Evolutionary conservation across 2,797 vertebrate species (phyloP), one percentile per base, ranked within the genome.

Genomic region (Pelodytes ibericus): DNA sequence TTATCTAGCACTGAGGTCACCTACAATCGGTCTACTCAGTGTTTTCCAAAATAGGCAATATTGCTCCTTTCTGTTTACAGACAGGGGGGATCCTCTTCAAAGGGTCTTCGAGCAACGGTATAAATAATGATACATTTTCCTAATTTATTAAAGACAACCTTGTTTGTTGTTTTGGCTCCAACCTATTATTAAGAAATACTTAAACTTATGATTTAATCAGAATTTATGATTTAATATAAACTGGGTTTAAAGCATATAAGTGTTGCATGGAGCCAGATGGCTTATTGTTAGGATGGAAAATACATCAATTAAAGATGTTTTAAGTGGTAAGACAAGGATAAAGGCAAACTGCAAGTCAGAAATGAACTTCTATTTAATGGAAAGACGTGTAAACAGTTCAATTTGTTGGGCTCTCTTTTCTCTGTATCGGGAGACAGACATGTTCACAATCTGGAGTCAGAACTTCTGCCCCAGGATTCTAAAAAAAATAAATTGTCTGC

Each of bases 181-280:
- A 67, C 68, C 63, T 74, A 66, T 74, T 66, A 39, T 11, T 20
- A 60, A 29, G 36, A 47, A 33, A 60, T 49, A 22, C 39, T 25
- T 16, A 15, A 47, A 44, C 47, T 26, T 16, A n/a, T 27, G 29
- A 51, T 66, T 27, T 59, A 66, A 75, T 75, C n/a, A n/a, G n/a
- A n/a, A n/a, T 60, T 26, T 16, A n/a, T 27, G 29, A 51, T 66
- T 27, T 59, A 66, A 75, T 75, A 25, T 22, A 24, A 16, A 24
- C 39, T 11, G 31, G 41, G 62, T 69, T 75, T 75, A 60, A 47
- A 29, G 22, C 56, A 49, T 2, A 49, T 31, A 3, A 15, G n/a
- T 6, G 18, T 61, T 7, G n/a, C 7, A 20, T 31, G 13, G 58
- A 4, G 13, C 10, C 33, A 49, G 3, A 29, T 18, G 15, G 57